Evolutionary conservation across 2,888 invertebrate species (phyloP).

Genomic region (Sabatieria punctata): DNA sequence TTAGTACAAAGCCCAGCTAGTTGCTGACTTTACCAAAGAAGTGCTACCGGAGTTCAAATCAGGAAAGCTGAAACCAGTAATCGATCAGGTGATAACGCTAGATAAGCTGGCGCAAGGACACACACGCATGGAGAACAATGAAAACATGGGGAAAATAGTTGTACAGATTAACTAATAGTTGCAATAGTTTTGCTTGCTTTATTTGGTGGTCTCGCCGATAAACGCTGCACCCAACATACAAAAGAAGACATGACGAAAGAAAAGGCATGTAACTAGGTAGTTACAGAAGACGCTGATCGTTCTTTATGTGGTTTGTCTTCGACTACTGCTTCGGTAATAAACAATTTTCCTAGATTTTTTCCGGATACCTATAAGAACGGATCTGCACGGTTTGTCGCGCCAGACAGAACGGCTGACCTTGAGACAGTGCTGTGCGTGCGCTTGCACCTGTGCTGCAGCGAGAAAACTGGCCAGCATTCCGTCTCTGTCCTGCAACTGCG

Average conservation of each 20-base stretch:
- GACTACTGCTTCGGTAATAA: conserved; percentile 65
- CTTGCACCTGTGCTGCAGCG: conserved; percentile 22
- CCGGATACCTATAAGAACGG: conserved; percentile 67
- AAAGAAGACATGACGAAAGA: no score
- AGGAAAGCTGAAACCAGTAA: neutral
- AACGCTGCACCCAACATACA: no score
- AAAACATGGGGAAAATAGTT: conserved; percentile 32
- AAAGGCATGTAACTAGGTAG: no score
- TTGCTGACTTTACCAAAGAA: conserved; percentile 20
- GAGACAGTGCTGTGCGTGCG: conserved; percentile 24
- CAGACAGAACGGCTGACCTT: conserved; percentile 11
- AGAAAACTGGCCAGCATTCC: conserved; percentile 28
- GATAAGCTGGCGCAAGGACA: conserved; percentile 25
- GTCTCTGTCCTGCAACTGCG: conserved; percentile 19
- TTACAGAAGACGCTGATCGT: no score
- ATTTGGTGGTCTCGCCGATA: no score
- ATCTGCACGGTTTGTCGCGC: neutral
- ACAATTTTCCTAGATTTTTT: conserved; percentile 87
- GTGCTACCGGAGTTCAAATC: conserved; percentile 1
- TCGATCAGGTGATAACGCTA: neutral
- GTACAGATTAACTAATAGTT: no score
- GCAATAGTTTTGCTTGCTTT: no score
- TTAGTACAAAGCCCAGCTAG: conserved; percentile 31
- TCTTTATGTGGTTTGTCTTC: no score
- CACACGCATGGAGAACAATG: conserved; percentile 28